Evolutionary conservation across 2,888 invertebrate species (phyloP), one percentile per base, ranked within the genome.

Genomic region (Heliconius sara): DNA sequence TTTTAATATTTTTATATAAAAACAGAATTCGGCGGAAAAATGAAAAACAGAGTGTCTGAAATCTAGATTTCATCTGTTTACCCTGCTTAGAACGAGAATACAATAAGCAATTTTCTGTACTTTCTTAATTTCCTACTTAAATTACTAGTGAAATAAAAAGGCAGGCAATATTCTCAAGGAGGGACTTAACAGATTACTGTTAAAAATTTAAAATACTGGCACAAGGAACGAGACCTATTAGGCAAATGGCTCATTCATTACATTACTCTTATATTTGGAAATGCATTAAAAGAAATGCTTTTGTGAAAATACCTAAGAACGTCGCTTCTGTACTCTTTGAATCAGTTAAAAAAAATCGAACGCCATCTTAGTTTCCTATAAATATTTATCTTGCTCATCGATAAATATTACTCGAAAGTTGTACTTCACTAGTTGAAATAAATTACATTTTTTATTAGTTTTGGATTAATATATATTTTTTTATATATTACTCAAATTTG

Each of bases 161-260:
- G 34, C 60, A 30, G 30, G 5, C 60, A n/a, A 12, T 34, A 3
- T 60, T n/a, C 30, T 73, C n/a, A 60, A 60, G 60, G 6, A 73
- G 57, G 9, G 34, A 57, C 60, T 60, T 73, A 73, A 73, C 60
- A 73, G 75, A 74, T 74, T 63, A 63, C 34, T 57, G 57, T 43
- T 39, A 67, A 73, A 70, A 73, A 67, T 66, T 39, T 73, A 72
- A 39, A 67, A 27, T 60, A 34, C 47, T 76, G 73, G 27, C 16
- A 72, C 39, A 60, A 60, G 67, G 43, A 43, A 30, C 57, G 39
- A 74, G 39, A 74, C 60, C 67, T n/a, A 78, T 78, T 78, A 78
- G 72, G 67, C 73, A 72, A 78, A 78, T 78, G 67, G 67, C 12
- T 22, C 60, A 65, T 79, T 79, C 70, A 80, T 81, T 81, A 73